These are phyloP conservation scores for Patagioenas fasciata DNA, from an alignment of 2,113 vertebrate genomes.

Conservation along the genomic window DNA sequence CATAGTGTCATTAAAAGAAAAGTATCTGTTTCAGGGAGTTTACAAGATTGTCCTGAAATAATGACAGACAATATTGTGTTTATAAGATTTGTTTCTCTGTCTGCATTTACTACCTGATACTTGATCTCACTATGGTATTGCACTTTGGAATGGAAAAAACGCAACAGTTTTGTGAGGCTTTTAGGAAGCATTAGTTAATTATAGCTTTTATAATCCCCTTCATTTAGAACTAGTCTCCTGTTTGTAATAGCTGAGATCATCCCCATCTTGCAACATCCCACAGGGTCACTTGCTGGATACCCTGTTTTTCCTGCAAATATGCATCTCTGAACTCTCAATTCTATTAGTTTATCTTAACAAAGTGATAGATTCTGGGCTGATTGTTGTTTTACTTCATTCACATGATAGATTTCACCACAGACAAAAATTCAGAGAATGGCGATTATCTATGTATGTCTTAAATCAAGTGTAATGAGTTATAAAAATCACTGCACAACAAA, in stretches of 20 bases:
- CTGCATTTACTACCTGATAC: not conserved
- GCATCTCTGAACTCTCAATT: not conserved
- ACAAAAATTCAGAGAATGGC: not conserved
- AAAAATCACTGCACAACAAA: not conserved
- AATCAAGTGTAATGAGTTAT: not conserved
- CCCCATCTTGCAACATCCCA: not conserved
- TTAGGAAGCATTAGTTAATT: conserved; percentile 54
- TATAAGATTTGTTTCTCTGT: not conserved
- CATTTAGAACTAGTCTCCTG: not conserved
- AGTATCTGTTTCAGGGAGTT: not conserved
- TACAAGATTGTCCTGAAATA: not conserved
- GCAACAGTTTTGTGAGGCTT: conserved; percentile 45
- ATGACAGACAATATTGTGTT: not conserved
- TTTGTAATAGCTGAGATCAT: conserved; percentile 10
- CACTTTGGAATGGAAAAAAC: conserved; percentile 39
- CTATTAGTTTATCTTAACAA: not conserved
- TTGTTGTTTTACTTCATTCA: not conserved
- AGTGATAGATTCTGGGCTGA: not conserved
- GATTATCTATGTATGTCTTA: not conserved
- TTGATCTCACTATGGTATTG: not conserved
- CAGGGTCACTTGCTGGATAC: not conserved
- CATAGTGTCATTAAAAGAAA: not conserved
- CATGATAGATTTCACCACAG: not conserved
- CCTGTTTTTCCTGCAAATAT: not conserved
- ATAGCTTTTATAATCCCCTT: conserved; percentile 39